These are phyloP conservation scores for Tachyglossus aculeatus DNA, from an alignment of 2,797 vertebrate species.

Conservation along the genomic window DNA sequence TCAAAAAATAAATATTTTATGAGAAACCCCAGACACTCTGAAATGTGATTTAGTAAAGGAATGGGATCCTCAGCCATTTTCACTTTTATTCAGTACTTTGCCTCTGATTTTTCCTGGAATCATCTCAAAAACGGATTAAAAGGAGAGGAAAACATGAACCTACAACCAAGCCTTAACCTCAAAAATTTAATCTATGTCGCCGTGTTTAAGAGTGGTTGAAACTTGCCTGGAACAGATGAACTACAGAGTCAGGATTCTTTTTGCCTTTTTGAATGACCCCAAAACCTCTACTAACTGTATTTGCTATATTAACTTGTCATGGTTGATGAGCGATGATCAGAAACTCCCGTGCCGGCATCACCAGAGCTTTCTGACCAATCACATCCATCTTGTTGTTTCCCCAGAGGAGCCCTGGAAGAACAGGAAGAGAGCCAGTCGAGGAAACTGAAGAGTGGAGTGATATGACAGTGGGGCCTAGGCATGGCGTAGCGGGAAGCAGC, in stretches of 20 bases:
- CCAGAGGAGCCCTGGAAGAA: too few relatives aligned
- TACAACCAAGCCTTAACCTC: constrained; percentile 53
- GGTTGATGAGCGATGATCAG: too few relatives aligned
- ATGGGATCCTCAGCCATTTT: constrained; percentile 23
- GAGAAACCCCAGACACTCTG: constrained; percentile 31
- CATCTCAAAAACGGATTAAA: constrained; percentile 49
- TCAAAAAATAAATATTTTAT: constrained; percentile 26
- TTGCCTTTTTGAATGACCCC: constrained; percentile 5
- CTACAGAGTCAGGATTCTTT: constrained; percentile 12
- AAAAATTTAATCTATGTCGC: constrained; percentile 60
- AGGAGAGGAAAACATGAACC: constrained; percentile 28
- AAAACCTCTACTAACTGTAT: too few relatives aligned
- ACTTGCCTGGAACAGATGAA: constrained; percentile 38
- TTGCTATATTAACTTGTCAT: too few relatives aligned
- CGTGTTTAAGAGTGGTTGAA: constrained; percentile 38
- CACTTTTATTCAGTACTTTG: constrained; percentile 10
- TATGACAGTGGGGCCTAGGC: too few relatives aligned
- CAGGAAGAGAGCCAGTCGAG: too few relatives aligned
- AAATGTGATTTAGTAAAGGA: constrained; percentile 37
- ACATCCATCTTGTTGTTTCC: too few relatives aligned
- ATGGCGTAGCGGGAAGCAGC: too few relatives aligned
- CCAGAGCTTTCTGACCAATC: too few relatives aligned
- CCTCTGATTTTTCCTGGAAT: constrained; percentile 52
- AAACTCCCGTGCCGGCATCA: too few relatives aligned
- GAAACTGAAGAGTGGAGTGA: too few relatives aligned